Base-by-base conservation (phyloP, 2,113 vertebrate genomes). In the Coturnix japonica region DNA sequence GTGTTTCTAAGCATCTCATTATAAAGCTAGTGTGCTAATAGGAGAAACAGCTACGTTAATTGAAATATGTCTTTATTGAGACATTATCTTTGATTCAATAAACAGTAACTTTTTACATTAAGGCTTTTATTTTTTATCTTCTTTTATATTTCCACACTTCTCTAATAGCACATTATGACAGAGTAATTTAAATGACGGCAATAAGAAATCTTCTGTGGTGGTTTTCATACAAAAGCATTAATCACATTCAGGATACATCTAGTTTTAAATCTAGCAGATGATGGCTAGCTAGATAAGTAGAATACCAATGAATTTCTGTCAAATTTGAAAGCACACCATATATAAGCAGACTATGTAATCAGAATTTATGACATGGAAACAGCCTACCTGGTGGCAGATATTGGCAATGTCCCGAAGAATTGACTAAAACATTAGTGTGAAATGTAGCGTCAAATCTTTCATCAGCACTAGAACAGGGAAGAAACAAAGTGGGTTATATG, bases 391-490 rank as follows among this genome's bases (percentile, higher is more conserved):
- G 99, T 67, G 99, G 99, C 37, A 99, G 78, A 91, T 98, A 99
- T 22, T 98, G 97, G 87, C 99, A 99, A 15, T 97, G 79, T 33
- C 99, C 99, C 1, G 98, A 97, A 54, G 98, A 97, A 86, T 98
- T 98, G 93, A 99, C 98, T 93, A 99, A 63, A 91, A 99, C 97
- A 6, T 99, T 99, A 93, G 99, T 99, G 90, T 98, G 98, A 97
- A 98, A 99, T 2, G 98, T 99, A 66, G 98, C 98, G 91, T 99
- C 99, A 82, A 99, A 99, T 44, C 98, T 97, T 95, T 99, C 99
- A 71, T 99, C 99, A 30, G 99, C 99, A 95, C 99, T 99, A 96
- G 89, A 97, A 95, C 43, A 43, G 84, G 49, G 59, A 67, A 73
- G 60, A 87, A 93, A 41, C 35, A 90, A 74, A 79, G 80, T 57